phyloP scores from a whole-genome alignment of 2,113 vertebrate species.

The Xyliphius kryptos region DNA sequence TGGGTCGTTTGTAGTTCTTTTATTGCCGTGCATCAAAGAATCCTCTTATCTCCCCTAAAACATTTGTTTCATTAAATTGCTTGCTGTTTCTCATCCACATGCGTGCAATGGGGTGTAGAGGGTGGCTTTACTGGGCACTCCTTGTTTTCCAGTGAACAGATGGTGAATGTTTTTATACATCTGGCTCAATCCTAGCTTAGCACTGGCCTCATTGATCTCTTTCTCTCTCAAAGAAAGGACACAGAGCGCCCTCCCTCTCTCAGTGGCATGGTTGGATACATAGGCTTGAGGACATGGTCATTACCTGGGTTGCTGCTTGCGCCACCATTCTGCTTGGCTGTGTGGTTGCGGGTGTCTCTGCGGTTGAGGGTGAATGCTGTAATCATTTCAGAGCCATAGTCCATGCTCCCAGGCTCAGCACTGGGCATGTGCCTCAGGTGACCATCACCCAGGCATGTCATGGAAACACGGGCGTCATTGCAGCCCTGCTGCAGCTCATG shows the following conservation, averaged over 20 bases:
- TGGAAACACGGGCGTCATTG: slow-evolving; percentile 87
- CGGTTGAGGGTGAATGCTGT: slow-evolving; percentile 63
- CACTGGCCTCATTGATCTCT: slow-evolving; percentile 13
- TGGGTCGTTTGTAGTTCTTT: slow-evolving; percentile 51
- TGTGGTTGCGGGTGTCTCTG: slow-evolving; percentile 65
- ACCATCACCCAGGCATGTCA: slow-evolving; percentile 67
- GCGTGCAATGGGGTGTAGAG: background rate
- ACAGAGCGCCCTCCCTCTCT: slow-evolving; percentile 44
- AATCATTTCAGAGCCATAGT: slow-evolving; percentile 66
- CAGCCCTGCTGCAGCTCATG: slow-evolving; percentile 85
- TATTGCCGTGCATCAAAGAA: slow-evolving; percentile 75
- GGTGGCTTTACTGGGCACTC: slow-evolving; percentile 22
- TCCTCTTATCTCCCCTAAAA: slow-evolving; percentile 32
- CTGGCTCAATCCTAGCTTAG: slow-evolving; percentile 69
- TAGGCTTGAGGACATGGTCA: slow-evolving; percentile 51
- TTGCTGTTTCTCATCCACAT: slow-evolving; percentile 31
- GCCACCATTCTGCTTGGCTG: slow-evolving; percentile 64
- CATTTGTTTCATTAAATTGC: slow-evolving; percentile 28
- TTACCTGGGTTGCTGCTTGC: slow-evolving; percentile 62
- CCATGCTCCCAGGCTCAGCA: slow-evolving; percentile 61
- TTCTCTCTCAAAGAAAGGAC: slow-evolving; percentile 38
- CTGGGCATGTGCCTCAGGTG: slow-evolving; percentile 60
- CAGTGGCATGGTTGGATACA: slow-evolving; percentile 46
- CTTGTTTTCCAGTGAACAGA: slow-evolving; percentile 40
- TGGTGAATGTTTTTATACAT: slow-evolving; percentile 46